A percentile compares a stretch with the other conserved stretches of the same genome.
Conservation (phyloP, 2,113 vertebrate genomes). For the Rhinopithecus roxellana region DNA sequence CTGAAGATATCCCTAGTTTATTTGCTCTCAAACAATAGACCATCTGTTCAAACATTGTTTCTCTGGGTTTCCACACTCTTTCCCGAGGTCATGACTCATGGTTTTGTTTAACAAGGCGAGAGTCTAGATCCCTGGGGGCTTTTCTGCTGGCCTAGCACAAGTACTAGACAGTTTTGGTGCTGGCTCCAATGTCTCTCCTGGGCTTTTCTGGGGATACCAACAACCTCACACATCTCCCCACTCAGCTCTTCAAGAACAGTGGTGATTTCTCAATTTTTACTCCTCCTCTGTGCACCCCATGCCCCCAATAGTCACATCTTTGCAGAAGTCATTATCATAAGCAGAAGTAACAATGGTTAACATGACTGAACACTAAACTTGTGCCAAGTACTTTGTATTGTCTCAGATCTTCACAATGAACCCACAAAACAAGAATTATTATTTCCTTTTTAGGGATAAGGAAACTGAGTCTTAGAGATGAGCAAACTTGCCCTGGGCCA, state of each 20-base stretch:
- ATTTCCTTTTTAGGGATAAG: slow-evolving; percentile 13
- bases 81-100: slow-evolving; percentile 50
- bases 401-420: slow-evolving; percentile 34
- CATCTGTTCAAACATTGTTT: slow-evolving; percentile 33
- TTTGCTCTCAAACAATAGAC: slow-evolving; percentile 51
- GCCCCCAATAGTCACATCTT: slow-evolving; percentile 6
- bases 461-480: slow-evolving; percentile 12
- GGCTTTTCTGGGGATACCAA: neutral
- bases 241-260: neutral
- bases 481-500: neutral
- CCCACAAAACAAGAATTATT: slow-evolving; percentile 43
- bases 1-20: slow-evolving; percentile 36
- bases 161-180: neutral
- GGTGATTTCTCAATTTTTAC: slow-evolving; percentile 8
- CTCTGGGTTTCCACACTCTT: slow-evolving; percentile 52
- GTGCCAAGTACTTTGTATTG: neutral
- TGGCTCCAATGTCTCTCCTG: neutral
- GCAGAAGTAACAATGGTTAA: slow-evolving; percentile 26
- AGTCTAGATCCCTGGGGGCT: neutral
- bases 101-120: slow-evolving; percentile 48
- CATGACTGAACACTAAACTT: neutral
- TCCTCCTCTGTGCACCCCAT: neutral
- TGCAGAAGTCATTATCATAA: slow-evolving; percentile 27
- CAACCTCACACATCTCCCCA: neutral
- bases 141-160: neutral